phyloP scores from a whole-genome alignment of 2,113 vertebrate genomes.

The Hipposideros armiger region DNA sequence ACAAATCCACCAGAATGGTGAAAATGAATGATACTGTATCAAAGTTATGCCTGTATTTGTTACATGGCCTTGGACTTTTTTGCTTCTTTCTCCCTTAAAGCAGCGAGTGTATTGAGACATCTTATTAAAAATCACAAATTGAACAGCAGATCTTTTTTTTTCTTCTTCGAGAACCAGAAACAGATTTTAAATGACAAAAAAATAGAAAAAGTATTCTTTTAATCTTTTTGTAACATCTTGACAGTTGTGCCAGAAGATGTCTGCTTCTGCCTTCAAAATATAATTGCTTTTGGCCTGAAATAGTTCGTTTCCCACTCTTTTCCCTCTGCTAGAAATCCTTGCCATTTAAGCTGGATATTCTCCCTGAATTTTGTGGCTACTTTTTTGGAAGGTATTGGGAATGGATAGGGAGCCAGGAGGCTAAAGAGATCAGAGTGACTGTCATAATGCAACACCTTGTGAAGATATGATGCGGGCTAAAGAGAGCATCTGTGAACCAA shows the following conservation, averaged over 20 bases:
- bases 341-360: slow-evolving; percentile 79
- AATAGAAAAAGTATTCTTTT: slow-evolving; percentile 71
- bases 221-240: slow-evolving; percentile 85
- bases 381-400: slow-evolving; percentile 61
- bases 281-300: slow-evolving; percentile 86
- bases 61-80: slow-evolving; percentile 75
- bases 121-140: slow-evolving; percentile 85
- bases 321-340: slow-evolving; percentile 76
- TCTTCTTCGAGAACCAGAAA: slow-evolving; percentile 79
- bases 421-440: neutral
- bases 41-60: slow-evolving; percentile 75
- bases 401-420: neutral
- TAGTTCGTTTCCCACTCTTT: slow-evolving; percentile 82
- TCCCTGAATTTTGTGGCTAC: slow-evolving; percentile 70
- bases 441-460: neutral
- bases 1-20: slow-evolving; percentile 57
- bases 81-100: slow-evolving; percentile 73
- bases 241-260: slow-evolving; percentile 85
- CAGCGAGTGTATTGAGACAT: slow-evolving; percentile 82
- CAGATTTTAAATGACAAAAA: slow-evolving; percentile 85
- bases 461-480: neutral
- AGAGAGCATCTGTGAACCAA: neutral
- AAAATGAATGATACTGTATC: slow-evolving; percentile 79
- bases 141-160: slow-evolving; percentile 76
- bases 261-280: slow-evolving; percentile 85